Evolutionary conservation across 2,113 vertebrate genomes (phyloP), one percentile per base, ranked within the genome.

Genomic region (Passer domesticus): DNA sequence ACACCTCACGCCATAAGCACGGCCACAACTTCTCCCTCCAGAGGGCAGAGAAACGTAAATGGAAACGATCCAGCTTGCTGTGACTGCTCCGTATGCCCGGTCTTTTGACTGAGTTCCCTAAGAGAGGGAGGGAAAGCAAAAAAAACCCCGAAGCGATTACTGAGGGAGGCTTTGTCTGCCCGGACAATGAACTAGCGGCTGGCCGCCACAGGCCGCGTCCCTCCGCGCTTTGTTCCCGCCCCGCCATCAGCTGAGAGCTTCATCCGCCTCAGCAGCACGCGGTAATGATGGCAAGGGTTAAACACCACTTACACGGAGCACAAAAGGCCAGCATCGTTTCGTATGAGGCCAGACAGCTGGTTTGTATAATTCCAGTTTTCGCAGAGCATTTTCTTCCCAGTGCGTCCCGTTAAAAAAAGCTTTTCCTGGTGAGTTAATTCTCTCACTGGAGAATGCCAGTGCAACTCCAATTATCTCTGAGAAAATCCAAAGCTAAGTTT

Each of bases 151-250:
- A 39, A 52, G 70, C 50, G 82, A 86, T 69, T 86, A 41, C 62
- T 22, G 88, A 76, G 82, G 79, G 94, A 5, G 4, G 96, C 95
- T 97, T 95, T 96, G 94, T 96, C 73, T 10, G 64, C 68, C 90
- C 27, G 96, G 89, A 97, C 94, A 97, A 96, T 87, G 96, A 97
- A 68, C 92, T 31, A 89, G 84, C 50, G 92, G 96, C 92, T 75
- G 92, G 97, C 89, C 62, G 92, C 15, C 33, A 33, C 95, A 93
- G 96, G 39, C 39, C 93, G 88, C 97, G 44, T 67, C 95, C 92
- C 70, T 18, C 94, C 22, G 5, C 15, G 62, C 87, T 70, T 90
- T 95, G 95, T 89, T 92, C 94, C 89, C 95, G 92, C 93, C 93
- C 95, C 72, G 80, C 96, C 44, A 22, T 88, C 96, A 81, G 94